phyloP scores from a whole-genome alignment of 2,888 invertebrate genomes.

The Mythimna impura region DNA sequence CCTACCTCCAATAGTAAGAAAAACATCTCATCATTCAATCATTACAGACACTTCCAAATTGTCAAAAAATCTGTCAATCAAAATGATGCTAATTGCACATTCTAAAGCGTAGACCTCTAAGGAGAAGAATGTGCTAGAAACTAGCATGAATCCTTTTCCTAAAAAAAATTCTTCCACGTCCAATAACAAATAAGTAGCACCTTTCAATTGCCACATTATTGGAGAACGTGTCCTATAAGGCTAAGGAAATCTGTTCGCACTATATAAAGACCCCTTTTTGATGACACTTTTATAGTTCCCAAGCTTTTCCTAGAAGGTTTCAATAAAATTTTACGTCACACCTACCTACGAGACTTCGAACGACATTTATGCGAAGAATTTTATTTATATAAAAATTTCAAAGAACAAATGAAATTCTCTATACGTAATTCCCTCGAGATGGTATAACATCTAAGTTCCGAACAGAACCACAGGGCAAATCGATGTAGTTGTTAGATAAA shows the following conservation, averaged over 20 bases:
- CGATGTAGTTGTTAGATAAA: slow-evolving; percentile 43
- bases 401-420: slow-evolving; percentile 45
- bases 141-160: too few relatives aligned
- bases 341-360: slow-evolving; percentile 33
- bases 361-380: slow-evolving; percentile 27
- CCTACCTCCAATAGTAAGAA: too few relatives aligned
- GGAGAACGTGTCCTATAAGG: slow-evolving; percentile 28
- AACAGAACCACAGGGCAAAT: slow-evolving; percentile 31
- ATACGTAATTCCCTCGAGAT: slow-evolving; percentile 32
- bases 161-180: not conserved
- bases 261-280: slow-evolving; percentile 35
- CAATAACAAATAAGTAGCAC: slow-evolving; percentile 16
- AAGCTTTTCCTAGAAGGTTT: slow-evolving; percentile 39
- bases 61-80: too few relatives aligned
- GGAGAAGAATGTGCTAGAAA: too few relatives aligned
- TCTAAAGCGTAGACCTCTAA: too few relatives aligned
- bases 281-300: slow-evolving; percentile 47
- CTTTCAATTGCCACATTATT: slow-evolving; percentile 24
- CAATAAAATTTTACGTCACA: slow-evolving; percentile 61
- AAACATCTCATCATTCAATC: too few relatives aligned
- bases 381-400: slow-evolving; percentile 33
- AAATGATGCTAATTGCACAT: too few relatives aligned
- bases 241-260: slow-evolving; percentile 31
- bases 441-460: slow-evolving; percentile 31
- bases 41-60: too few relatives aligned